These are phyloP conservation scores for Oreonectes daqikongensis DNA, from an alignment of 2,797 vertebrate species.

Conservation along the genomic window DNA sequence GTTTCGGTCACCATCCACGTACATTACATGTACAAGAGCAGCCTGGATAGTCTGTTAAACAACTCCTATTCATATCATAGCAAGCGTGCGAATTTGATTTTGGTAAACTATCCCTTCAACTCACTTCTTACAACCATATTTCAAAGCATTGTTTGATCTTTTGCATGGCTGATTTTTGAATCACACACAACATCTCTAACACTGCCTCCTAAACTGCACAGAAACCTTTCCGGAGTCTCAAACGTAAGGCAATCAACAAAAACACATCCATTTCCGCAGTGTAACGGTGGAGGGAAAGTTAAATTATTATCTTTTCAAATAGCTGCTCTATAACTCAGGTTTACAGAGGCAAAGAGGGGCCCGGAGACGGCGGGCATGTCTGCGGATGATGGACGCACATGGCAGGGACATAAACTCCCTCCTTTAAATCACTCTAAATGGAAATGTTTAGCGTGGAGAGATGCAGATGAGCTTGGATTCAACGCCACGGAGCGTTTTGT, in stretches of 20 bases:
- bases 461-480: slow-evolving; percentile 70
- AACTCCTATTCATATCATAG: no score
- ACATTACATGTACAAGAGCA: no score
- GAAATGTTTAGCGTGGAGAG: slow-evolving; percentile 82
- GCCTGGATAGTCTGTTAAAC: no score
- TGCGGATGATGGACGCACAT: slow-evolving; percentile 73
- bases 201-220: background rate
- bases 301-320: slow-evolving; percentile 81
- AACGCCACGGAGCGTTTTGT: slow-evolving; percentile 69
- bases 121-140: background rate
- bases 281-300: slow-evolving; percentile 65
- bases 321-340: slow-evolving; percentile 78
- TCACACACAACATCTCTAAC: background rate
- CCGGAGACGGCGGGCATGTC: slow-evolving; percentile 61
- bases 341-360: slow-evolving; percentile 59
- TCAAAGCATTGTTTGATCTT: background rate
- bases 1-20: background rate
- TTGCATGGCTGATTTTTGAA: background rate
- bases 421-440: slow-evolving; percentile 85
- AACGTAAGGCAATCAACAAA: slow-evolving; percentile 53
- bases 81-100: no score
- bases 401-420: slow-evolving; percentile 74
- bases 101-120: background rate
- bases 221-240: background rate
- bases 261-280: slow-evolving; percentile 62